phyloP scores from a whole-genome alignment of 2,888 invertebrate species.

The Nowickia ferox region DNA sequence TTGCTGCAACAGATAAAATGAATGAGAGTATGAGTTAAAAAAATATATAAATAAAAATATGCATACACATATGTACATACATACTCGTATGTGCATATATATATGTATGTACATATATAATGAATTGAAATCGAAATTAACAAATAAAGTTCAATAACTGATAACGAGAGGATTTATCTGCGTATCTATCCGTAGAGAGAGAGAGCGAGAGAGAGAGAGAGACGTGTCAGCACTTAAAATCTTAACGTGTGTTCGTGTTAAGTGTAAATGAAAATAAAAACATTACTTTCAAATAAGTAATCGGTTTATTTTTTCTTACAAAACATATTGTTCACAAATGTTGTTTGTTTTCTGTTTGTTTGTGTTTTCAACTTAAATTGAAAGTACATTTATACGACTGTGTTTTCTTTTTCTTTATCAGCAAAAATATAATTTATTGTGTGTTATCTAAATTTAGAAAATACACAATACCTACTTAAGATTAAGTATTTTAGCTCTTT shows the following conservation, averaged over 20 bases:
- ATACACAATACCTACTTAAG: too few relatives aligned
- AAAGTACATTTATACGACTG: background rate
- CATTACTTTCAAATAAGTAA: slow-evolving; percentile 6
- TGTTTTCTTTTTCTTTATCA: slow-evolving; percentile 28
- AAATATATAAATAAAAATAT: background rate
- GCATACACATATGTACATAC: too few relatives aligned
- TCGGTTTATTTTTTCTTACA: slow-evolving; percentile 26
- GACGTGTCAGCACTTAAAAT: background rate
- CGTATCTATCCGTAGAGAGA: background rate
- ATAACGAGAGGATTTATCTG: slow-evolving; percentile 38
- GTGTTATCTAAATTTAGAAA: slow-evolving; percentile 31
- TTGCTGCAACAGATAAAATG: slow-evolving; percentile 42
- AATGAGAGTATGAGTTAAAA: background rate
- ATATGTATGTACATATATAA: background rate
- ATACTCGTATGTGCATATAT: too few relatives aligned
- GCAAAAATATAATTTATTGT: slow-evolving; percentile 13
- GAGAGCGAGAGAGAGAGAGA: too few relatives aligned
- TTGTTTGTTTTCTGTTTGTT: slow-evolving; percentile 30
- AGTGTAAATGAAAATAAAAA: background rate
- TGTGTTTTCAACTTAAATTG: slow-evolving; percentile 20
- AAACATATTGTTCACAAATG: slow-evolving; percentile 44
- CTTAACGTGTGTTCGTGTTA: background rate
- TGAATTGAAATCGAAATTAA: slow-evolving; percentile 18
- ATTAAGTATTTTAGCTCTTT: too few relatives aligned
- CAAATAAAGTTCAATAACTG: slow-evolving; percentile 65